These are phyloP conservation scores for Malthinus seriepunctatus DNA, from an alignment of 2,888 invertebrate genomes.

Conservation along the genomic window DNA sequence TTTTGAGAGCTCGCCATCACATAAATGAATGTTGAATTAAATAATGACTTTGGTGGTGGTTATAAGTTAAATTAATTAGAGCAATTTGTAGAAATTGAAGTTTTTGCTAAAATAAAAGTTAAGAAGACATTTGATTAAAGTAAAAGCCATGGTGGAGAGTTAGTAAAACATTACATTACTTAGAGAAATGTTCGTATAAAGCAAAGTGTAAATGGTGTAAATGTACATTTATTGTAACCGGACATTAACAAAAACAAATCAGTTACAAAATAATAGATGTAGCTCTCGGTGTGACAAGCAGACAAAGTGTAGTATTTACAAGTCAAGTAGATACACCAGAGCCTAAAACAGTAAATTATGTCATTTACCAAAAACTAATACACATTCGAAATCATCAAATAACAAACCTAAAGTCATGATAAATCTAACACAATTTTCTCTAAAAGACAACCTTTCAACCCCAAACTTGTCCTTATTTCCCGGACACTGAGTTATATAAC, in stretches of 20 bases:
- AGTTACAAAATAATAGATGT: slow-evolving; percentile 19
- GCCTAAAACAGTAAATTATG: slow-evolving; percentile 20
- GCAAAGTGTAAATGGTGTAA: slow-evolving; percentile 17
- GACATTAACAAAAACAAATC: slow-evolving; percentile 22
- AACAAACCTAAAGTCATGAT: slow-evolving; percentile 23
- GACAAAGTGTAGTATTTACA: slow-evolving; percentile 26
- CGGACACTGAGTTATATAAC: slow-evolving; percentile 35
- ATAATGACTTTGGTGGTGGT: too few relatives aligned
- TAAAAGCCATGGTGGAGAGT: slow-evolving; percentile 4
- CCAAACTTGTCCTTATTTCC: slow-evolving; percentile 31
- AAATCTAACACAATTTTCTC: slow-evolving; percentile 26
- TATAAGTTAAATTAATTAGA: too few relatives aligned
- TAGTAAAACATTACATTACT: background rate
- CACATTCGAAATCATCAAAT: slow-evolving; percentile 18
- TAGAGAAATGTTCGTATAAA: slow-evolving; percentile 11
- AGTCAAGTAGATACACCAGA: slow-evolving; percentile 23
- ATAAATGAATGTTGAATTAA: too few relatives aligned
- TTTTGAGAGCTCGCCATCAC: too few relatives aligned
- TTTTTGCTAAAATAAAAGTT: background rate
- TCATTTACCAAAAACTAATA: slow-evolving; percentile 21
- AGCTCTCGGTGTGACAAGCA: slow-evolving; percentile 19
- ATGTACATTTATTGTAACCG: slow-evolving; percentile 7
- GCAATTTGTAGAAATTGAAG: too few relatives aligned
- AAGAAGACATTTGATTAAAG: slow-evolving; percentile 2
- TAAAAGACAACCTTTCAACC: slow-evolving; percentile 30